Base-by-base conservation (phyloP, 2,797 vertebrate species). In the Darevskia nairensis region DNA sequence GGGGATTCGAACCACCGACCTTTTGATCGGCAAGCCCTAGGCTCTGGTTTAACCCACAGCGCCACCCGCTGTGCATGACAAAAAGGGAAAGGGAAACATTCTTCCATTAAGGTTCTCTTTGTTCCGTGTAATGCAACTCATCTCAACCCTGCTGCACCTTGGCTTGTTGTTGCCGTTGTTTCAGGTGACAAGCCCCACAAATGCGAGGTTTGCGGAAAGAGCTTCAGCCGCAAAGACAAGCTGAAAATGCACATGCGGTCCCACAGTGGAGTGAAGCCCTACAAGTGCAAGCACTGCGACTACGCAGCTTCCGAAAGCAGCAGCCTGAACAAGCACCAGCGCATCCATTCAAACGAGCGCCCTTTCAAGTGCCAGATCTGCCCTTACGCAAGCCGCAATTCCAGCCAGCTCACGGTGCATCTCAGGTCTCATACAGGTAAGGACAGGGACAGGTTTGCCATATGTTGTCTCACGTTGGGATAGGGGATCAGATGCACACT, bases 351-450 rank as follows among this genome's bases (percentile, higher is more conserved):
- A 0, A 98, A 99, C 0, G 98, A 99, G 90, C 97, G 98, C 13
- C 99, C 99, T n/a, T 99, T 99, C 89, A 99, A 99, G 79, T 99
- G 99, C 94, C 99, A 99, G 97, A 98, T 99, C 96, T 99, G 99
- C 84, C 98, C 99, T 0, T 99, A 99, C 0, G 98, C 98, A 93
- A 99, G 99, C 96, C 98, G 98, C 93, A 99, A 98, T 97, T 99
- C 98, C 92, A 99, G 99, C 96, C 99, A 99, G 93, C 98, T 99
- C 91, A 99, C 98, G 0, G 98, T 99, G 9, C 99, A 99, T 93
- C 98, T 99, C 41, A 97, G 98, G 80, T 99, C 98, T 0, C 99
- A 99, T 97, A 99, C 99, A 0, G 99, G 99, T 99, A 78, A 93
- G 97, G 41, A 11, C 74, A 9, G 0, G 8, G 1, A 41, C n/a